Evolutionary conservation across 2,113 vertebrate species (phyloP), one percentile per base, ranked within the genome.

Genomic region (Azemiops feae): DNA sequence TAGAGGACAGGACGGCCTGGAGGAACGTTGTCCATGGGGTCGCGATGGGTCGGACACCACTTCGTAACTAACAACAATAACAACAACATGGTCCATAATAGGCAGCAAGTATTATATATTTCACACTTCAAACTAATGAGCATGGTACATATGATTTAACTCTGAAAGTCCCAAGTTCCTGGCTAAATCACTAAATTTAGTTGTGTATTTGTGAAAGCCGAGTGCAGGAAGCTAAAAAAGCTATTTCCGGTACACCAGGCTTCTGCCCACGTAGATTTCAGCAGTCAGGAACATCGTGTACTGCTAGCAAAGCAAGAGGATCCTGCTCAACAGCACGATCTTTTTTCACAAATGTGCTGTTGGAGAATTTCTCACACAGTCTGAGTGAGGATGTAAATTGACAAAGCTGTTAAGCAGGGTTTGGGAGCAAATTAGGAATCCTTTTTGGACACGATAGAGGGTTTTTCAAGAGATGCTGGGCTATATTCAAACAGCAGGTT

Each of bases 231-330:
- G 14, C 30, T 87, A 52, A 27, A 91, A 47, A 50, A 64, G 87
- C 2, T 34, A 91, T 0, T 90, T 58, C 90, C 45, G 86, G 52
- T 69, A 89, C 0, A 91, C 0, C 0, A 57, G 91, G 81, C 10
- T 12, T 74, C 89, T 94, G 92, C 53, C 47, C 60, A 53, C 87
- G 95, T 12, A 91, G 87, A 94, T 91, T 39, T 12, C 23, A 85
- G 23, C 1, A 86, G 92, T 39, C 52, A 86, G 74, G 50, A 94
- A 60, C 88, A 91, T 90, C 93, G 88, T 94, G 94, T 90, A 1
- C 86, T 11, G 22, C 5, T 89, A 89, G 92, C 27, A 89, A 86
- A 81, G 81, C 18, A 74, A 34, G 27, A 94, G 93, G 92, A 87
- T 64, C 55, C 45, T 64, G 60, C 88, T 86, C 91, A 64, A 58